Evolutionary conservation across 2,797 vertebrate species (phyloP).

Genomic region (Mormyrops boulengeri): DNA sequence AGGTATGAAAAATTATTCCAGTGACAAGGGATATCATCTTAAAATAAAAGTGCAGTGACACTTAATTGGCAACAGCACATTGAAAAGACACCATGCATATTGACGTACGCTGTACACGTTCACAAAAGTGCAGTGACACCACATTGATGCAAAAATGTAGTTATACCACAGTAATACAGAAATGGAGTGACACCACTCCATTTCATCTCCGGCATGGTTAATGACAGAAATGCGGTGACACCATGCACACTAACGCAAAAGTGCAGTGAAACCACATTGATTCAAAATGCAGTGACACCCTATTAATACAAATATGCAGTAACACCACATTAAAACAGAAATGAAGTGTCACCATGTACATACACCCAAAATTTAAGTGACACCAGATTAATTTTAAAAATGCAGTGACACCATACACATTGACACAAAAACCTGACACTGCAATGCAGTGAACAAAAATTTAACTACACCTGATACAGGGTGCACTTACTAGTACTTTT

Average conservation of each 20-base stretch:
- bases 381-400: not conserved
- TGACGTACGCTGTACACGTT: not conserved
- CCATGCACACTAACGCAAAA: not conserved
- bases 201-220: not conserved
- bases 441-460: not conserved
- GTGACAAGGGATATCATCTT: not conserved
- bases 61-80: not conserved
- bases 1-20: constrained; percentile 2
- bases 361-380: not conserved
- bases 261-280: not conserved
- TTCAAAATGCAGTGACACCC: not conserved
- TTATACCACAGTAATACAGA: not conserved
- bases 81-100: not conserved
- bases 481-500: not conserved
- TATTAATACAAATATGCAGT: not conserved
- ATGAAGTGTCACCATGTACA: not conserved
- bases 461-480: not conserved
- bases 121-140: not conserved
- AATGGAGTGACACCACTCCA: not conserved
- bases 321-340: not conserved
- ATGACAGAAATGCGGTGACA: not conserved
- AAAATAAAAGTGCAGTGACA: not conserved
- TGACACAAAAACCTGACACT: not conserved
- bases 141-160: not conserved
- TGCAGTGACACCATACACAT: not conserved